Evolutionary conservation across 2,888 invertebrate species (phyloP), one percentile per base, ranked within the genome.

Genomic region (Cryptocheilus praepositus): DNA sequence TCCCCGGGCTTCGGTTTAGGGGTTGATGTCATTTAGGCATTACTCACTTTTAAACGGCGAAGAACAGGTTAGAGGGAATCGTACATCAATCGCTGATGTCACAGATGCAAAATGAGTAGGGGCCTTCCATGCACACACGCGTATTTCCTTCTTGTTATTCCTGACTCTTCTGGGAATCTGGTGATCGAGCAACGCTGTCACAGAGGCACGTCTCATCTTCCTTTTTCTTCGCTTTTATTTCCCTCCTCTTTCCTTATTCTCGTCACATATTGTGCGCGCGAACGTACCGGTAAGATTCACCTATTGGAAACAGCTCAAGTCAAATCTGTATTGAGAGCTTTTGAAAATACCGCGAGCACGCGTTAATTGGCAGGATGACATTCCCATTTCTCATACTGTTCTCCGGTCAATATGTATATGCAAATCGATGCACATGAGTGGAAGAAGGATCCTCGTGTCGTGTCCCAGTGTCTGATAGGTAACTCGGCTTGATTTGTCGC

Each of bases 11-110:
- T 36, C 36, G 11, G 36, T 36, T 36, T 36, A 18, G 53, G 46
- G 61, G 19, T 75, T 71, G 69, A 74, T 75, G 71, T 75, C 74
- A 70, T 55, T 36, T 11, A 11, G 7, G 59, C 63, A 55, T 74
- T 75, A 75, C 69, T 75, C 70, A 75, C 19, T 55, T 36, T 19
- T 25, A 52, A 56, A 67, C 54, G 52, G 28, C 16, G 16, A 53
- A 53, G 51, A 63, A 68, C 62, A 64, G 71, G 60, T 63, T 63
- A 53, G 62, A 21, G 18, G 51, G 53, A 62, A 58, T 57, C 21
- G 55, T 46, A 49, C 63, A 63, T 67, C 72, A 61, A 57, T 58
- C 36, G 66, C 65, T 76, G 72, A 76, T 76, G 74, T 70, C 74
- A 74, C 68, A 73, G 68, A 67, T 68, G 70, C 62, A 61, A 73